Evolutionary conservation across 2,888 invertebrate species (phyloP).

Genomic region (Cynaeus angustus): DNA sequence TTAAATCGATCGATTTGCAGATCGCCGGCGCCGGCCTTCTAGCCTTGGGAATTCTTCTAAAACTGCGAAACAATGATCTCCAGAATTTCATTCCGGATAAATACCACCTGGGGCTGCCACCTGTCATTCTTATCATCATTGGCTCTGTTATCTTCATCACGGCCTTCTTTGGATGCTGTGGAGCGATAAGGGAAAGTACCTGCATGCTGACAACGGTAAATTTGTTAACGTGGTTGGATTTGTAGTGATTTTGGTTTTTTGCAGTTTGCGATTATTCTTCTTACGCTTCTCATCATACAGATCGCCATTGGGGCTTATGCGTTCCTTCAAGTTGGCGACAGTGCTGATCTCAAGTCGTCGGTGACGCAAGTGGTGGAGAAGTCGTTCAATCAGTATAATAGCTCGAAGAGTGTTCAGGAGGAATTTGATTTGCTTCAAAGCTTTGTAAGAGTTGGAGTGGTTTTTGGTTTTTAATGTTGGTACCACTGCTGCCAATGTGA

Average conservation of each 20-base stretch:
- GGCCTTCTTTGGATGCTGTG: constrained; percentile 66
- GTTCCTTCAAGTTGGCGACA: constrained; percentile 77
- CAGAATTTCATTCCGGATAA: constrained; percentile 59
- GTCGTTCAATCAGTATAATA: constrained; percentile 71
- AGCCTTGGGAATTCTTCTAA: constrained; percentile 57
- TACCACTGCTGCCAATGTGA: too few relatives aligned
- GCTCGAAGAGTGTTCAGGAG: constrained; percentile 69
- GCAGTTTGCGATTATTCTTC: constrained; percentile 72
- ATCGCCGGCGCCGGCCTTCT: constrained; percentile 57
- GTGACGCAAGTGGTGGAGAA: constrained; percentile 62
- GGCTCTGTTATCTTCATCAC: constrained; percentile 64
- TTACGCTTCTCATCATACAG: constrained; percentile 82
- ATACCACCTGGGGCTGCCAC: constrained; percentile 58
- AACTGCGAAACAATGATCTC: constrained; percentile 58
- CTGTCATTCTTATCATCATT: constrained; percentile 60
- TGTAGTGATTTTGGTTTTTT: constrained; percentile 29
- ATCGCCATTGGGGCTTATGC: constrained; percentile 79
- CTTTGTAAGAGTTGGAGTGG: constrained; percentile 67
- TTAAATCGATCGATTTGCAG: constrained; percentile 51
- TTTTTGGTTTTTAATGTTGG: constrained; percentile 2
- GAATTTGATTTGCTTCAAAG: constrained; percentile 79
- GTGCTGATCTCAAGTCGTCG: constrained; percentile 66
- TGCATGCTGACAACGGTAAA: constrained; percentile 66
- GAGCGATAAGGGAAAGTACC: constrained; percentile 64
- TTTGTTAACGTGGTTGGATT: not conserved